These are phyloP conservation scores for Rhinoraja longicauda DNA, from an alignment of 2,797 vertebrate species.

Conservation along the genomic window DNA sequence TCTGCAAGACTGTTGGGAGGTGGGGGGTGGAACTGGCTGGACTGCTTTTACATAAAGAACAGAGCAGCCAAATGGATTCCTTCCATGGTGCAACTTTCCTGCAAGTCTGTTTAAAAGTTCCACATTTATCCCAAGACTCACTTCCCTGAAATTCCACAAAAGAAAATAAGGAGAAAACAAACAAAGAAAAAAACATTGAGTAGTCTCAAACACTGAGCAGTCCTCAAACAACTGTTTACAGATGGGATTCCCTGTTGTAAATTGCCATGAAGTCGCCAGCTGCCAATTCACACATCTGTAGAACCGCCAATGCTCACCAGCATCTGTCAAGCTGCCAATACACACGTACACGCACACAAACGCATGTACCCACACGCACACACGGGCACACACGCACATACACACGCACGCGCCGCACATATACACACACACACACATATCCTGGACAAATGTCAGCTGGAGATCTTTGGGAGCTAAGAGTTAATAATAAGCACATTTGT, in stretches of 20 bases:
- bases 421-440: too few species aligned
- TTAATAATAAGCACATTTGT: background rate
- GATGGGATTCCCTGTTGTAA: background rate
- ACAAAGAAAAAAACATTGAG: background rate
- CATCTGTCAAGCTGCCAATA: background rate
- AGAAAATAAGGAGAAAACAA: background rate
- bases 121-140: background rate
- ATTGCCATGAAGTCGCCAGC: background rate
- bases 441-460: background rate
- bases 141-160: background rate
- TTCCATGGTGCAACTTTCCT: too few species aligned
- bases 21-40: too few species aligned
- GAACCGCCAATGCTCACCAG: background rate
- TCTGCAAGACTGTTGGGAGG: too few species aligned
- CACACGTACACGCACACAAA: background rate
- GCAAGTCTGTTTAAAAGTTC: background rate
- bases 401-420: too few species aligned
- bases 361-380: too few species aligned
- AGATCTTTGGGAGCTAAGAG: background rate
- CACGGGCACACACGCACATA: too few species aligned
- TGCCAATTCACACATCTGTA: constrained; percentile 15
- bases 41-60: too few species aligned
- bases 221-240: background rate
- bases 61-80: too few species aligned
- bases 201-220: too few species aligned